Evolutionary conservation across 2,797 vertebrate species (phyloP), one percentile per base, ranked within the genome.

Genomic region (Mormyrops attenuatus): DNA sequence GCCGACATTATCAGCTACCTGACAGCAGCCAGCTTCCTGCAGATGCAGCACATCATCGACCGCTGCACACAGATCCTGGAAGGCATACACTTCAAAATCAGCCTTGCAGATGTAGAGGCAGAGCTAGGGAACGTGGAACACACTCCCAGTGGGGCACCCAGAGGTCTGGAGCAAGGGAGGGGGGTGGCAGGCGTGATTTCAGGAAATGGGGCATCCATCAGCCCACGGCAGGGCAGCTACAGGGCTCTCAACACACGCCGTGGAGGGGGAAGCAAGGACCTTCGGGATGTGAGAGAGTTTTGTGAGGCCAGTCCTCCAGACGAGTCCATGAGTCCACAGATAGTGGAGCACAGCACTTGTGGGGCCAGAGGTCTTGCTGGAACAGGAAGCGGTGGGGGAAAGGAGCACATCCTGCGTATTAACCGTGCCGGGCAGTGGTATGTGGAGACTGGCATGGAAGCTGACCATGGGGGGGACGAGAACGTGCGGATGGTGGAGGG

Each of bases 31-130:
- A 99, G 98, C 92, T 99, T 99, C 95, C 94, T 99, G 91, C 98
- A 99, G 95, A 99, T 99, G 98, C 98, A 99, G 94, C 98, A 99
- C 94, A 98, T 99, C 90, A 99, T 99, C 90, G 98, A 99, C 95
- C 98, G 98, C 91, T 99, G 98, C 94, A 99, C 98, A 0, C 98
- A 98, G 95, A 98, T 99, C 93, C 96, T 99, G 0, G 98, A 99
- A 94, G 96, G 97, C 2, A 99, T 99, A 92, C 98, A 99, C 91
- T 97, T 99, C 93, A 99, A 99, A 95, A 99, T 99, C 86, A 98
- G 97, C 0, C 93, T 98, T 93, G 96, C 97, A 0, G 97, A 99
- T 26, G 95, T 98, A 55, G 98, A 98, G 38, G 96, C 95, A 0
- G 97, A 97, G 90, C 89, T 97, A 91, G 95, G 94, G 90, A 89